A percentile compares a stretch with the other conserved stretches of the same genome.
Conservation (phyloP, 2,113 vertebrate species). For the Corvus hawaiiensis region DNA sequence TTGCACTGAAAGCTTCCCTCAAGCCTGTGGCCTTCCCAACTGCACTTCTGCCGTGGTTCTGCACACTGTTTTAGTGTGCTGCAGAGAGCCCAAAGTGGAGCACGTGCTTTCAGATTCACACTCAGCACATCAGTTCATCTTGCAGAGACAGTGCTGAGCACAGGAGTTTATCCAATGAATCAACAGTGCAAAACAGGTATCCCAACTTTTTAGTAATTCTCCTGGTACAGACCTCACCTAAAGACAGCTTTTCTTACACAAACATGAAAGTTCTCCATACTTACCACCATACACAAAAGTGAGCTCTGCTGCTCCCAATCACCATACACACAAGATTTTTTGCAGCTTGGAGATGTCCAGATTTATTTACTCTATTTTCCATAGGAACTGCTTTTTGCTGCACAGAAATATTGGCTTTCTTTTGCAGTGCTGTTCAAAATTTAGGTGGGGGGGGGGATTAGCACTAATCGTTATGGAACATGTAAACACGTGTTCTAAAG, state of each 20-base stretch:
- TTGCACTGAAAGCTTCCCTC: neutral
- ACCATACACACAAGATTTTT: neutral
- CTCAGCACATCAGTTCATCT: neutral
- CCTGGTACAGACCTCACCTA: neutral
- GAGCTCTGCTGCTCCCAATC: neutral
- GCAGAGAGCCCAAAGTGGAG: neutral
- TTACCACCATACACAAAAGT: neutral
- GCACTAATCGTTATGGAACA: neutral
- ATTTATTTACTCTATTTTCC: neutral
- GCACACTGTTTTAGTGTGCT: neutral
- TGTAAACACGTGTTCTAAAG: constrained; percentile 4
- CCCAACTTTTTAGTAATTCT: neutral
- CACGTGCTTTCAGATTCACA: neutral
- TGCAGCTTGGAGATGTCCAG: neutral
- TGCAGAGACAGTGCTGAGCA: neutral
- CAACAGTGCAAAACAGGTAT: neutral
- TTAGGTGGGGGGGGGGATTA: neutral
- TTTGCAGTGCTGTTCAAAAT: neutral
- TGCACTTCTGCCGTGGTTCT: neutral
- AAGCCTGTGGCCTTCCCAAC: neutral
- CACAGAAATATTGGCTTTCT: neutral
- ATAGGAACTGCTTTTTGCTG: neutral
- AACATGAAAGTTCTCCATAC: neutral
- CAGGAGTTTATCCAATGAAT: neutral
- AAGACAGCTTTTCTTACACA: neutral